Conservation (phyloP, 2,797 vertebrate species). For the Malurus splendens region DNA sequence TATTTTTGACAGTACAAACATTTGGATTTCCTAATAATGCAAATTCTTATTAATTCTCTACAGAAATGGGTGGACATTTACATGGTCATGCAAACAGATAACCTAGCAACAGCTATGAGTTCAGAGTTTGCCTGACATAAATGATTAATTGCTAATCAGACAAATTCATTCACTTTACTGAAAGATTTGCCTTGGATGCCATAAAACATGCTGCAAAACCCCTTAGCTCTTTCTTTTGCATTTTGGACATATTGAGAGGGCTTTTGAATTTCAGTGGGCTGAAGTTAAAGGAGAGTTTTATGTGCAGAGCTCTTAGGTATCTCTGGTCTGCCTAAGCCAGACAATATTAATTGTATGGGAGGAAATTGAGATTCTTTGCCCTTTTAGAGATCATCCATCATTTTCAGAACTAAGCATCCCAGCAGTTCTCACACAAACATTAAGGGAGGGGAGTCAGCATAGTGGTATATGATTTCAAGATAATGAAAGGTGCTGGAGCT, state of each 20-base stretch:
- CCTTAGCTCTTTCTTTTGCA: background rate
- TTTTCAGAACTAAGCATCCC: background rate
- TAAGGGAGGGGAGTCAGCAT: background rate
- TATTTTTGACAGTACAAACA: background rate
- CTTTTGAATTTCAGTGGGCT: background rate
- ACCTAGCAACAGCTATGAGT: background rate
- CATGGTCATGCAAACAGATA: background rate
- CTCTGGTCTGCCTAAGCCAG: background rate
- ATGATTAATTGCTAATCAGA: background rate
- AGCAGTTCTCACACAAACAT: background rate
- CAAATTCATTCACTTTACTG: background rate
- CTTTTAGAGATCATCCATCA: constrained; percentile 13
- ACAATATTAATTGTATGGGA: background rate
- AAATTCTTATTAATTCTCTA: background rate
- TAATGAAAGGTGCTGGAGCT: background rate
- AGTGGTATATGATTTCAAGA: background rate
- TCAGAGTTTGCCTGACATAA: background rate
- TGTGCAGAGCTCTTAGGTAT: background rate
- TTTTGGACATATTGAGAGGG: background rate
- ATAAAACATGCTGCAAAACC: background rate
- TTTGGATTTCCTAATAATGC: background rate
- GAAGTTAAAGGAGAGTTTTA: background rate
- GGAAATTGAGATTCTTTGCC: constrained; percentile 20
- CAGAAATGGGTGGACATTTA: background rate
- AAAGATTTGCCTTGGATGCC: background rate